Evolutionary conservation across 2,113 vertebrate species (phyloP).

Genomic region (Pygathrix nemaeus): DNA sequence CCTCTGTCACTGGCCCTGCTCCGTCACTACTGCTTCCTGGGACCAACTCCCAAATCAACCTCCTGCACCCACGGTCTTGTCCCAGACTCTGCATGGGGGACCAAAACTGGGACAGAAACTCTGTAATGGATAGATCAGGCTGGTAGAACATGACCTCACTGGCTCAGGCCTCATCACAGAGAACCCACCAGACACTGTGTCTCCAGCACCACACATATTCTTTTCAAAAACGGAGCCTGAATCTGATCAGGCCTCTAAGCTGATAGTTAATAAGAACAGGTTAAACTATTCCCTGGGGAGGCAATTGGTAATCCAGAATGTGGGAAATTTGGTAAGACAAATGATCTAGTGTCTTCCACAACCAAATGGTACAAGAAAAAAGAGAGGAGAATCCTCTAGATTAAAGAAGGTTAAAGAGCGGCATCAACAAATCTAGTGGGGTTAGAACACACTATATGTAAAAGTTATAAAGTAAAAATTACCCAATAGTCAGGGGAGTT

Average conservation of each 20-base stretch:
- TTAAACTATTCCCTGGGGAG: not conserved
- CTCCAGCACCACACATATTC: not conserved
- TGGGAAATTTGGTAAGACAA: not conserved
- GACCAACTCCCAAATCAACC: not conserved
- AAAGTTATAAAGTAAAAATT: not conserved
- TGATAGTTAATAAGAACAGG: not conserved
- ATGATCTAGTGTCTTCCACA: not conserved
- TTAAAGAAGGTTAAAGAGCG: not conserved
- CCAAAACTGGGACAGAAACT: not conserved
- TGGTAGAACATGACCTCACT: not conserved
- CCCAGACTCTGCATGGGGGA: not conserved
- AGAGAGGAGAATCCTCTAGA: not conserved
- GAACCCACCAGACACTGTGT: not conserved
- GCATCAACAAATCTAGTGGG: not conserved
- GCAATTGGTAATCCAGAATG: not conserved
- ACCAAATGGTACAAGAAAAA: not conserved
- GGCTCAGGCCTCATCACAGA: not conserved
- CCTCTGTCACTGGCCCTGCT: not conserved
- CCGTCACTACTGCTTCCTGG: not conserved
- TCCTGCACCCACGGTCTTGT: not conserved
- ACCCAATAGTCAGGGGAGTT: not conserved
- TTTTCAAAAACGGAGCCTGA: not conserved
- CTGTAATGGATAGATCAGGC: not conserved
- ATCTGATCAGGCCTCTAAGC: not conserved
- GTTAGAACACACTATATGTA: not conserved